Percentiles rank a stretch among this genome's conserved stretches.
Conservation (phyloP, 2,113 vertebrate species). For the Ceyx cyanopectus region DNA sequence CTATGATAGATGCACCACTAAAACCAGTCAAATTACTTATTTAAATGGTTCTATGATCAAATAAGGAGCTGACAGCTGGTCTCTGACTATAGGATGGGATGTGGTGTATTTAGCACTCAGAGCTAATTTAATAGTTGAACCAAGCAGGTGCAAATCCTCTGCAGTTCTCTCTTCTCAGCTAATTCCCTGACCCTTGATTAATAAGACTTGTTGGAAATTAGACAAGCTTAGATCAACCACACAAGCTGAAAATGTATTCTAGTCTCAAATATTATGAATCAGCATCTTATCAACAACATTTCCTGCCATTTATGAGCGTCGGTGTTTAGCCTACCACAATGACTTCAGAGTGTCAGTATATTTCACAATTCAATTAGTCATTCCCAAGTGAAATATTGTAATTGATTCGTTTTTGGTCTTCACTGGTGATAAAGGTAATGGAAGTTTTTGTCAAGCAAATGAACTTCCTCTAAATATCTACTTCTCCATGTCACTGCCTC, state of each 20-base stretch:
- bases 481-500: conserved; percentile 59
- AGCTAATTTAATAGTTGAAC: not conserved
- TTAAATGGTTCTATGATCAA: not conserved
- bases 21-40: not conserved
- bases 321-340: conserved; percentile 50
- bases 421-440: conserved; percentile 74
- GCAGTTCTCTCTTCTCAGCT: not conserved
- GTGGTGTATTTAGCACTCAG: not conserved
- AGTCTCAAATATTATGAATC: not conserved
- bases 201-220: conserved; percentile 15
- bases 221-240: not conserved
- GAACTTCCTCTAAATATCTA: conserved; percentile 74
- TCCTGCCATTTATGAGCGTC: conserved; percentile 17
- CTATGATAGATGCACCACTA: not conserved
- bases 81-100: not conserved
- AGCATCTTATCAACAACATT: conserved; percentile 44
- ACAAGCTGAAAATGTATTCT: conserved; percentile 11
- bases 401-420: conserved; percentile 74
- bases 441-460: conserved; percentile 71
- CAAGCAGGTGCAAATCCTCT: conserved; percentile 13
- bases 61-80: not conserved
- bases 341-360: conserved; percentile 46
- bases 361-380: conserved; percentile 73
- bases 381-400: conserved; percentile 66
- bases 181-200: not conserved